Base-by-base conservation (phyloP, 2,113 vertebrate species). In the Neodon shergylaensis region DNA sequence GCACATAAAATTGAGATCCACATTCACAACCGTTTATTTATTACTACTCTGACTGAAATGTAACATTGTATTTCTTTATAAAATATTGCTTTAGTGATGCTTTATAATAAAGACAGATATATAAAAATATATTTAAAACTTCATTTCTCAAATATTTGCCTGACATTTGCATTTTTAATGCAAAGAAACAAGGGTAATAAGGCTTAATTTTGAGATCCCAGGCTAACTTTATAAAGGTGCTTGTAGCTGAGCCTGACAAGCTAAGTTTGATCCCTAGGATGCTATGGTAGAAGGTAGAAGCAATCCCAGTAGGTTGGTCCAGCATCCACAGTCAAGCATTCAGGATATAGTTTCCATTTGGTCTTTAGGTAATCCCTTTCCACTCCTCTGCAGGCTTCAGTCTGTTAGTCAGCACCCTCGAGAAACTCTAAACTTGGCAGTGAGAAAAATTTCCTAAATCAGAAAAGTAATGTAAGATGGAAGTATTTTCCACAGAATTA, bases 1-100 rank as follows among this genome's bases (percentile, higher is more conserved):
- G 74, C 16, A 73, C 0, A n/a, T 44, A 81, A 72, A 73, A 81
- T 81, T 76, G 28, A 54, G 4, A 52, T 58, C 10, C 63, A 47
- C 39, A 52, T 96, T 84, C 70, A 79, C 87, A 54, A 5, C 73
- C 22, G 65, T 58, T 95, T 83, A 94, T 88, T 89, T 65, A 91
- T 36, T 82, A 36, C n/a, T 0, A 65, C 1, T 76, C 49, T 96
- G 33, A 5, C 4, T 90, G 12, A 82, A 86, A 49, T 81, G 6
- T 28, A 81, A 28, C 9, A 17, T 19, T 79, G 2, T 22, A 21
- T 61, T 61, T 49, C 49, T 26, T 72, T 61, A 44, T 61, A 12
- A 7, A 73, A 68, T 2, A 77, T 26, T 84, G 49, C 3, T 68
- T 77, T 63, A 81, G 10, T 36, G 5, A 8, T 13, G 13, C 4